phyloP scores from a whole-genome alignment of 2,797 vertebrate species.

The Mallotus villosus region DNA sequence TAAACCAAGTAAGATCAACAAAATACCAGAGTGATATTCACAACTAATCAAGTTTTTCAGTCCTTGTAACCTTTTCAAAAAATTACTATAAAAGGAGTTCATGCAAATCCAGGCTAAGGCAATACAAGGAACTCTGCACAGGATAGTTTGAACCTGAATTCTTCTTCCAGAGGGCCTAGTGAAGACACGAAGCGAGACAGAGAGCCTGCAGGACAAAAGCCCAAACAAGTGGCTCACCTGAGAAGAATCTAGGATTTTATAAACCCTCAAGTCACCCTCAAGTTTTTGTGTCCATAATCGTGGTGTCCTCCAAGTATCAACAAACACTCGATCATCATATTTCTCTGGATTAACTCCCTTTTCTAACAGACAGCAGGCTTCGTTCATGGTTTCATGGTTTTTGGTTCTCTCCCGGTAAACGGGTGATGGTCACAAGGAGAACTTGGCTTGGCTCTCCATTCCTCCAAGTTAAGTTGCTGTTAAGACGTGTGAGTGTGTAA shows the following conservation, averaged over 20 bases:
- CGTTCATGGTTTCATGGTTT: slow-evolving; percentile 20
- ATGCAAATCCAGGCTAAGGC: too few relatives aligned
- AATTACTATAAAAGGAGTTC: too few relatives aligned
- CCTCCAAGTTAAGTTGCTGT: slow-evolving; percentile 12
- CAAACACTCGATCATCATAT: background rate
- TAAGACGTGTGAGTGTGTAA: slow-evolving; percentile 9
- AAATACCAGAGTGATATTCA: too few relatives aligned
- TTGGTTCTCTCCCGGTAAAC: slow-evolving; percentile 20
- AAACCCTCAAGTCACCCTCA: background rate
- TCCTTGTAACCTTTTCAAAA: too few relatives aligned
- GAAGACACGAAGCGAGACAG: background rate
- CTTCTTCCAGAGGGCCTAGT: background rate
- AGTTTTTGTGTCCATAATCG: background rate
- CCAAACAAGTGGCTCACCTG: slow-evolving; percentile 23
- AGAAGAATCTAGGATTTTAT: background rate
- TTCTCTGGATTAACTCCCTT: background rate
- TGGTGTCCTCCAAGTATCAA: background rate
- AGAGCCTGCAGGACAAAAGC: slow-evolving; percentile 30
- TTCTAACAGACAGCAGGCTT: slow-evolving; percentile 2
- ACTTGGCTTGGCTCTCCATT: slow-evolving; percentile 19
- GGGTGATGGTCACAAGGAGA: slow-evolving; percentile 41
- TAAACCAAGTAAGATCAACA: too few relatives aligned
- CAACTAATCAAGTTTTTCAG: too few relatives aligned
- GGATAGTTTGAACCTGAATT: background rate
- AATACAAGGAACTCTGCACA: background rate